Evolutionary conservation across 2,797 vertebrate genomes (phyloP), one percentile per base, ranked within the genome.

Genomic region (Ciconia nigra): DNA sequence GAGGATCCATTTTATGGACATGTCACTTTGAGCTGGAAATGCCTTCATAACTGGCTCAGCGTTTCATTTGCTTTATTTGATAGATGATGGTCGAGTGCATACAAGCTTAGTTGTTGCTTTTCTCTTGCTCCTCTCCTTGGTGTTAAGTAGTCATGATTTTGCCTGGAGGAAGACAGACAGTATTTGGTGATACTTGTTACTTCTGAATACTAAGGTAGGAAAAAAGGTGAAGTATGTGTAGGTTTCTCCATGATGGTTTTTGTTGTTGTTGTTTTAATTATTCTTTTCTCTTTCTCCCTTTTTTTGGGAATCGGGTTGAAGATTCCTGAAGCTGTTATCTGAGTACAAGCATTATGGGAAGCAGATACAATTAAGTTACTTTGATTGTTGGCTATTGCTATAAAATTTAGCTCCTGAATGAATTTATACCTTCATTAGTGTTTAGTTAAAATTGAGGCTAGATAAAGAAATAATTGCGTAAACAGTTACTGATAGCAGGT

Each of bases 1-100:
- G 95, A 96, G 94, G 84, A 96, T 97, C 87, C 87, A 58, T 98
- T 97, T 96, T 96, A 92, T 90, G 81, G 90, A 93, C 69, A 82
- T 89, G 93, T 89, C 90, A 84, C 72, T 97, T 72, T 61, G 91
- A 84, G 88, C 89, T 97, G 90, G 93, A 96, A 96, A 90, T 70
- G 72, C 88, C 96, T 93, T 97, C 39, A 21, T 67, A 84, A 84
- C 87, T 93, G 62, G 49, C 77, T 87, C 42, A 47, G 85, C 74
- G 71, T 96, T 98, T 95, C 83, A 58, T 95, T 96, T 97, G 74
- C 82, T 96, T 95, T 85, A 73, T 95, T 95, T 91, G 73, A 89
- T 97, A 96, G 90, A 95, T 96, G 86, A 89, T 94, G 87, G 47
- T 82, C 1, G 22, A 70, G 25, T 89, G 77, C 82, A 67, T 52